These are phyloP conservation scores for Chaetoderma sp. DNA, from an alignment of 2,888 invertebrate genomes.

Conservation along the genomic window DNA sequence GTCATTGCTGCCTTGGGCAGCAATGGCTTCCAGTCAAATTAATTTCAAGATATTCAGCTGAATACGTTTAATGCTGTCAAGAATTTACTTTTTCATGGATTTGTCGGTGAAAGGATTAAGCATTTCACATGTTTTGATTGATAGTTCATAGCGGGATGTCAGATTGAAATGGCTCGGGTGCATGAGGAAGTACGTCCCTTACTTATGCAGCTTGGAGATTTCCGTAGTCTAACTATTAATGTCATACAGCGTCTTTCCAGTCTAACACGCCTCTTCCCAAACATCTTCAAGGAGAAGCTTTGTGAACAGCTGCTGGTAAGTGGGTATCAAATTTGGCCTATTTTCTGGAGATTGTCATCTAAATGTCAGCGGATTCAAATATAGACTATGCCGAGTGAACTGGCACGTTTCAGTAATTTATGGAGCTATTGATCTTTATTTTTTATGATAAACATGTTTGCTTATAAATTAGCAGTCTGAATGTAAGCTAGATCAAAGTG, in stretches of 20 bases:
- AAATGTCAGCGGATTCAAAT: background rate
- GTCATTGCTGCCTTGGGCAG: no score
- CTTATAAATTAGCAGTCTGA: no score
- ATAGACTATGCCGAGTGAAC: no score
- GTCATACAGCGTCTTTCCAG: constrained; percentile 91
- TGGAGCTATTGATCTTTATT: no score
- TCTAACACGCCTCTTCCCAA: constrained; percentile 92
- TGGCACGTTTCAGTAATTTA: no score
- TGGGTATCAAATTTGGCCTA: background rate
- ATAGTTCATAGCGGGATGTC: constrained; percentile 73
- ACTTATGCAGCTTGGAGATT: constrained; percentile 85
- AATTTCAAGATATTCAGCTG: no score
- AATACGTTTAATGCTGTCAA: no score
- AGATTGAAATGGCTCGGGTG: constrained; percentile 85
- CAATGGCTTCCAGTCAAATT: no score
- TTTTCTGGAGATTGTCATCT: background rate
- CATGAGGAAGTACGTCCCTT: constrained; percentile 90
- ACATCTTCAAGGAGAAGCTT: constrained; percentile 92
- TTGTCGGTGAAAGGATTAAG: no score
- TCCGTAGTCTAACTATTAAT: constrained; percentile 86
- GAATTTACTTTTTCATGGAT: no score
- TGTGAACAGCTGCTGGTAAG: constrained; percentile 89
- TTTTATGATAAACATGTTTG: no score
- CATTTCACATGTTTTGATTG: constrained; percentile 13
- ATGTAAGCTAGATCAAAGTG: no score